A percentile compares a stretch with the other conserved stretches of the same genome.
Conservation (phyloP, 2,797 vertebrate species). For the Galaxias olidus region DNA sequence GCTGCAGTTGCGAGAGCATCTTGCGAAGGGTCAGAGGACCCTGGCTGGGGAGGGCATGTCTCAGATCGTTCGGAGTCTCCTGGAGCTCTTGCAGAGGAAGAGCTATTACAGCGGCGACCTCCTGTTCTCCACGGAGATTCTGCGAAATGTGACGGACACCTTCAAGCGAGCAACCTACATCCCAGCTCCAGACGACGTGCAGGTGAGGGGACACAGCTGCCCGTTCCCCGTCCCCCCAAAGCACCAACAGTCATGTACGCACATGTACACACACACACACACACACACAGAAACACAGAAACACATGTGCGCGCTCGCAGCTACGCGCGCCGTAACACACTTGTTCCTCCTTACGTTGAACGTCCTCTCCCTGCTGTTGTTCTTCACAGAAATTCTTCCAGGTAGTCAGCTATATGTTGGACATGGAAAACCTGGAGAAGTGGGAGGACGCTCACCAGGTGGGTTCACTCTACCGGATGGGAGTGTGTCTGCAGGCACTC, state of each 20-base stretch:
- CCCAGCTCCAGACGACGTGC: constrained; percentile 94
- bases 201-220: constrained; percentile 74
- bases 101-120: constrained; percentile 98
- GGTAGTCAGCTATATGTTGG: constrained; percentile 97
- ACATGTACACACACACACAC: neutral
- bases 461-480: constrained; percentile 29
- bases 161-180: constrained; percentile 99
- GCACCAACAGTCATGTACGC: neutral
- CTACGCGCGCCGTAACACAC: neutral
- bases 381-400: constrained; percentile 93
- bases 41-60: constrained; percentile 99
- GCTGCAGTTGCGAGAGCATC: constrained; percentile 92
- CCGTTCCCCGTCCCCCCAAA: constrained; percentile 7
- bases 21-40: constrained; percentile 98
- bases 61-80: constrained; percentile 95
- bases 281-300: neutral
- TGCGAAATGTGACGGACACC: constrained; percentile 99
- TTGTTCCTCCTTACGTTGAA: neutral
- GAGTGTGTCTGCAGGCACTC: neutral
- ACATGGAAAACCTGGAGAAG: constrained; percentile 90
- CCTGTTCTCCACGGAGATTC: constrained; percentile 98
- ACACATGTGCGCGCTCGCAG: neutral
- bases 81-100: constrained; percentile 93
- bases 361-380: constrained; percentile 12
- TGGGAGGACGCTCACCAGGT: constrained; percentile 98